Conservation (phyloP, 1,140 invertebrate genomes). For the Drosophila lacteicornis region DNA sequence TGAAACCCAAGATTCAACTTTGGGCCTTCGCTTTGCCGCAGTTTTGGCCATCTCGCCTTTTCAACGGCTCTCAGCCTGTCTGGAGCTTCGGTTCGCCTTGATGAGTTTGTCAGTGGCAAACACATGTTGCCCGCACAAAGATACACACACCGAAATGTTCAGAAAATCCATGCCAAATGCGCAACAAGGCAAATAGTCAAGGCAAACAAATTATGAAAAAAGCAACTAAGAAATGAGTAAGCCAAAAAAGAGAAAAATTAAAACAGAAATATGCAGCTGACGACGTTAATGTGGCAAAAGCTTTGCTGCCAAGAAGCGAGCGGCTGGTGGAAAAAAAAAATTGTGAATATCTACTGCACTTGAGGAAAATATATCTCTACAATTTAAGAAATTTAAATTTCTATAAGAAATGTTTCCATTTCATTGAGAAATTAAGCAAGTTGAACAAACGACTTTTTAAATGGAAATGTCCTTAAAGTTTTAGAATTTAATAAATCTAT, state of each 20-base stretch:
- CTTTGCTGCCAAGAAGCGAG: constrained; percentile 35
- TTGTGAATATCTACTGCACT: neutral
- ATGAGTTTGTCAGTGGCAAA: constrained; percentile 63
- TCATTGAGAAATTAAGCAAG: neutral
- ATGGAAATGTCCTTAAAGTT: no score
- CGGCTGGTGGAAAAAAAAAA: neutral
- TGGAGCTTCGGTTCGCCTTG: constrained; percentile 34
- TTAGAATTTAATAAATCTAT: no score
- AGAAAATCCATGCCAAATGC: constrained; percentile 50
- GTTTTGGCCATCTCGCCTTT: constrained; percentile 2
- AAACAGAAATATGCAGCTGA: constrained; percentile 44
- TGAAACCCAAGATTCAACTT: constrained; percentile 14
- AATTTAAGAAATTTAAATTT: no score
- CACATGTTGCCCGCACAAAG: constrained; percentile 54
- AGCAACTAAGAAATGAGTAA: constrained; percentile 66
- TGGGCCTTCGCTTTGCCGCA: neutral
- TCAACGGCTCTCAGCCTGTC: neutral
- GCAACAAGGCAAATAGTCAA: constrained; percentile 69
- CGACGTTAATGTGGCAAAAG: constrained; percentile 68
- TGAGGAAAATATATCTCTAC: neutral
- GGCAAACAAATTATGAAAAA: constrained; percentile 65
- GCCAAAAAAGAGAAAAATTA: constrained; percentile 42
- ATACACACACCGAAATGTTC: constrained; percentile 20
- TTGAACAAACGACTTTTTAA: no score
- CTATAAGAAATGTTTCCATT: neutral